Evolutionary conservation across 1,140 invertebrate species (phyloP).

Genomic region (Drosophila ercepeae): DNA sequence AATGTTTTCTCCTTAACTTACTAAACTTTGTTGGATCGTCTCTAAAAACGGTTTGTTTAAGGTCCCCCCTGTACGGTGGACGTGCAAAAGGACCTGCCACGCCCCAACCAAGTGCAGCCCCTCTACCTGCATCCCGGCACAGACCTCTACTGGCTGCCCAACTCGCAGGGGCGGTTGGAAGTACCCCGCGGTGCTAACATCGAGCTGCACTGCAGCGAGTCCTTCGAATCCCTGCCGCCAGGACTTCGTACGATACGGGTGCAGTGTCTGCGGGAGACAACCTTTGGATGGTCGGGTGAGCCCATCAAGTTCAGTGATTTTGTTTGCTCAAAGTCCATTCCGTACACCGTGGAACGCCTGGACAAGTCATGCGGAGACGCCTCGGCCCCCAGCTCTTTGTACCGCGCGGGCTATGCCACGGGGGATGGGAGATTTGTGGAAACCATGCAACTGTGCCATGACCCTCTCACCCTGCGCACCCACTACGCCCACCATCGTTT

Average conservation of each 20-base stretch:
- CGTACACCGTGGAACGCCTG: constrained; percentile 52
- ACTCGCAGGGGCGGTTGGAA: constrained; percentile 48
- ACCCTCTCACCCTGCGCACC: constrained; percentile 48
- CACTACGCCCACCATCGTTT: constrained; percentile 56
- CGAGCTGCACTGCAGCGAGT: constrained; percentile 56
- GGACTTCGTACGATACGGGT: constrained; percentile 28
- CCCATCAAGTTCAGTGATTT: constrained; percentile 61
- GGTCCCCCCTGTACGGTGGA: constrained; percentile 56
- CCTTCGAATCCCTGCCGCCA: constrained; percentile 40
- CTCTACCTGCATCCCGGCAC: constrained; percentile 59
- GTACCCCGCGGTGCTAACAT: constrained; percentile 56
- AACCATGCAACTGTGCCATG: constrained; percentile 71
- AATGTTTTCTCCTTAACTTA: too few relatives aligned
- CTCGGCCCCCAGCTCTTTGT: constrained; percentile 22
- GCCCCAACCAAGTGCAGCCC: constrained; percentile 48
- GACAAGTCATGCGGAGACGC: constrained; percentile 28
- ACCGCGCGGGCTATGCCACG: constrained; percentile 69
- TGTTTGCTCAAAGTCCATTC: constrained; percentile 35
- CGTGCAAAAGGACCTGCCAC: constrained; percentile 60
- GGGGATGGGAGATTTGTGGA: constrained; percentile 57
- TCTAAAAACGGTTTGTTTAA: constrained; percentile 3
- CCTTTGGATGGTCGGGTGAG: constrained; percentile 47
- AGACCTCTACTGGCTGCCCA: constrained; percentile 66
- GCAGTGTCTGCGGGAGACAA: constrained; percentile 56
- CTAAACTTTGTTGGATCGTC: background rate